Evolutionary conservation across 2,888 invertebrate genomes (phyloP).

Genomic region (Drosophila cognata): DNA sequence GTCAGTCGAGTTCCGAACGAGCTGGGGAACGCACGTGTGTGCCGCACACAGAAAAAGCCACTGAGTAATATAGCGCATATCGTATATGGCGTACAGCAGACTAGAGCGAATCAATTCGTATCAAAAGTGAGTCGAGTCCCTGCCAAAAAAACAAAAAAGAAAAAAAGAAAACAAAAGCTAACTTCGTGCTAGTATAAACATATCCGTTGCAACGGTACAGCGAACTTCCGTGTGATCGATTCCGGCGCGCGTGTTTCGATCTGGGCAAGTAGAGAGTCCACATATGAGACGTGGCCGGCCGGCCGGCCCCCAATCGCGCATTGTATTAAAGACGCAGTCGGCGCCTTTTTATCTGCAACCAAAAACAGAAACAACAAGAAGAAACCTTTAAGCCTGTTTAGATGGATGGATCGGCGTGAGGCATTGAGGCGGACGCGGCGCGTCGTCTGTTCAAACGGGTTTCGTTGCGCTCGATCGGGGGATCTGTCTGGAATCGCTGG

Average conservation of each 20-base stretch:
- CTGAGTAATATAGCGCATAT: slow-evolving; percentile 1
- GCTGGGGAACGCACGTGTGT: slow-evolving; percentile 78
- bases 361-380: slow-evolving; percentile 9
- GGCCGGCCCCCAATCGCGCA: slow-evolving; percentile 67
- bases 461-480: slow-evolving; percentile 64
- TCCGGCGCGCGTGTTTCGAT: slow-evolving; percentile 21
- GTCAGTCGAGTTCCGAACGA: slow-evolving; percentile 83
- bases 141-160: background rate
- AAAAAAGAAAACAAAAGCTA: background rate
- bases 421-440: slow-evolving; percentile 60
- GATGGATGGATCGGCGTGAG: slow-evolving; percentile 78
- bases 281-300: slow-evolving; percentile 68
- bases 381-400: slow-evolving; percentile 65
- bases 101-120: background rate
- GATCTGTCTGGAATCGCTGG: slow-evolving; percentile 56
- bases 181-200: background rate
- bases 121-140: slow-evolving; percentile 22
- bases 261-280: slow-evolving; percentile 11
- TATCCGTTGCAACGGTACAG: slow-evolving; percentile 20
- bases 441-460: slow-evolving; percentile 70
- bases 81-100: background rate
- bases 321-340: slow-evolving; percentile 58
- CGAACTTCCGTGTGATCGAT: slow-evolving; percentile 37
- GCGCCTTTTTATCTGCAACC: slow-evolving; percentile 66
- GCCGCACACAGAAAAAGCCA: slow-evolving; percentile 36